Conservation (phyloP, 2,113 vertebrate genomes). For the Erinaceus europaeus region DNA sequence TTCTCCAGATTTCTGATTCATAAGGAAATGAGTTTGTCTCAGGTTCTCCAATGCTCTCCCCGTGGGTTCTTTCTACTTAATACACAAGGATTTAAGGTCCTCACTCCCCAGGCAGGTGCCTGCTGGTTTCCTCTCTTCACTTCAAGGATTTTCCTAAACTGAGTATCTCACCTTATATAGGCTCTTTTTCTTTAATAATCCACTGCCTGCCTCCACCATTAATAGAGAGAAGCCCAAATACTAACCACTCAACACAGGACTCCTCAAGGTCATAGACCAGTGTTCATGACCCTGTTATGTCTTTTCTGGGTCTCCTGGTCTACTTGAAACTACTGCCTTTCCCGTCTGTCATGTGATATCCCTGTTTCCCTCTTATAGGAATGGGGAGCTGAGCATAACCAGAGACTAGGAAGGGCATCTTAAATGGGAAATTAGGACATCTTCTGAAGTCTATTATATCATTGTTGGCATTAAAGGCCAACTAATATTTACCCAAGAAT, state of each 20-base stretch:
- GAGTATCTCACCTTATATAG: neutral
- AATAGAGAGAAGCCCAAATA: neutral
- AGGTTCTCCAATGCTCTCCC: neutral
- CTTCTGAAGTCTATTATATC: neutral
- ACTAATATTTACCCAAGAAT: neutral
- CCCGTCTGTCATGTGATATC: rapidly evolving
- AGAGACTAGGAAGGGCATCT: neutral
- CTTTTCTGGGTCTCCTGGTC: neutral
- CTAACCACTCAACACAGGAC: neutral
- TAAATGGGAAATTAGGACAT: neutral
- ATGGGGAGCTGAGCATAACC: neutral
- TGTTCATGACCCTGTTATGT: neutral
- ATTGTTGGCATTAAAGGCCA: neutral
- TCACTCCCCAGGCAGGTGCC: neutral
- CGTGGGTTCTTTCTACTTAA: neutral
- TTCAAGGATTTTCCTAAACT: neutral
- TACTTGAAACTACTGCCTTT: neutral
- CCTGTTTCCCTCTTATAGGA: neutral
- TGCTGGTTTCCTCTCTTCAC: neutral
- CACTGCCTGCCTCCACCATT: neutral
- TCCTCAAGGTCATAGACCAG: neutral
- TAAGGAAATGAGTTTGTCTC: neutral
- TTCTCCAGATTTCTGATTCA: neutral
- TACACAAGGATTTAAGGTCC: neutral
- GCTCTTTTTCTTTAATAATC: neutral